Conservation (phyloP, 1,140 invertebrate species). For the Portunus trituberculatus region DNA sequence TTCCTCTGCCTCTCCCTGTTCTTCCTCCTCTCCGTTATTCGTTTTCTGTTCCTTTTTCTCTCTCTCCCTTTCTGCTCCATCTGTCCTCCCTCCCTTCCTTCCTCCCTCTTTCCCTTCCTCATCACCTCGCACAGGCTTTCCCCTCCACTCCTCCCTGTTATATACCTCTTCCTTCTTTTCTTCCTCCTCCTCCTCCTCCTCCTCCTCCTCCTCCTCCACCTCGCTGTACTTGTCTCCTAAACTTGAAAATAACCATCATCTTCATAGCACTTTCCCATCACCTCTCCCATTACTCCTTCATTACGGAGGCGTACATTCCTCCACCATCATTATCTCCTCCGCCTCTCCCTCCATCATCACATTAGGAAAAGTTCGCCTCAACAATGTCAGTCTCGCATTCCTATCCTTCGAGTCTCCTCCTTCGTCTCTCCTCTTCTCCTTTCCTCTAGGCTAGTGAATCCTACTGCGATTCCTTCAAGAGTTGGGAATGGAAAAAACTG, state of each 20-base stretch:
- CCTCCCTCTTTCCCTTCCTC: conserved; percentile 31
- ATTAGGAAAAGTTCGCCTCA: conserved; percentile 13
- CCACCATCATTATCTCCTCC: conserved; percentile 10
- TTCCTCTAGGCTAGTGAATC: background rate
- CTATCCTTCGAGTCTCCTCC: background rate
- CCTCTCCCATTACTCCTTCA: conserved; percentile 7
- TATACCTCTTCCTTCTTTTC: background rate
- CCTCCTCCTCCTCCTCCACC: background rate
- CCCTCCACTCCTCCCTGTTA: background rate
- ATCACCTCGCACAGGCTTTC: background rate
- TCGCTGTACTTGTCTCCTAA: conserved; percentile 2
- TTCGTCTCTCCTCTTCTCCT: too few relatives aligned
- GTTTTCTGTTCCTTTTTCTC: background rate
- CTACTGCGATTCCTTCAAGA: background rate
- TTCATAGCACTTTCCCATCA: background rate
- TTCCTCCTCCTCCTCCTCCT: background rate
- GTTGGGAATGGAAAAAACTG: background rate
- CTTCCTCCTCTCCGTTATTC: background rate
- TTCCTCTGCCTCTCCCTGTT: background rate
- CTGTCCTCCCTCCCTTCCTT: background rate
- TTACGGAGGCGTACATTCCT: conserved; percentile 1
- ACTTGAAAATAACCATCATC: conserved; percentile 4
- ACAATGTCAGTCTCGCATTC: background rate
- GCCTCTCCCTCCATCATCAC: conserved; percentile 5
- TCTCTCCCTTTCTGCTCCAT: background rate